phyloP scores from a whole-genome alignment of 2,888 invertebrate species.

The Cinara cedri region DNA sequence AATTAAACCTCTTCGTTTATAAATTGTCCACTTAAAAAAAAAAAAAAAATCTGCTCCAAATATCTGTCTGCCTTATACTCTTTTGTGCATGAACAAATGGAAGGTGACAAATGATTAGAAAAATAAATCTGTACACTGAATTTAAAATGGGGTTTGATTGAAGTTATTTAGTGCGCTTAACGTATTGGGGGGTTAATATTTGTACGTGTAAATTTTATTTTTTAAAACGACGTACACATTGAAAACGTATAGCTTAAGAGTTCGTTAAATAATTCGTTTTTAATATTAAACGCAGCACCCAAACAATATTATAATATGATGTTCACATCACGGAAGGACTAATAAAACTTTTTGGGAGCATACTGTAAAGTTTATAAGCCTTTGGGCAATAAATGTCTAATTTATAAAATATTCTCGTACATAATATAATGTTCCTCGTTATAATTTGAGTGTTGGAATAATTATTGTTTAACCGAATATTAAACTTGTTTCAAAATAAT shows the following conservation, averaged over 20 bases:
- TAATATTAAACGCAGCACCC: not conserved
- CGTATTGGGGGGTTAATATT: no score
- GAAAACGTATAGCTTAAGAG: not conserved
- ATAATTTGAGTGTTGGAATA: not conserved
- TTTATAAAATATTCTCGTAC: not conserved
- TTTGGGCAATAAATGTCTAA: constrained; percentile 5
- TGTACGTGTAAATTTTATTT: not conserved
- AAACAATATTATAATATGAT: not conserved
- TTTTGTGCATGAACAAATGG: no score
- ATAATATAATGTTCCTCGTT: not conserved
- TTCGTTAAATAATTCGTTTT: not conserved
- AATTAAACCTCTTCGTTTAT: no score
- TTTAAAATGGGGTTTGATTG: no score
- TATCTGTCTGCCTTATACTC: no score
- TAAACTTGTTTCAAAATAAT: no score
- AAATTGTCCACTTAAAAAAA: no score
- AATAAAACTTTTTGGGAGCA: constrained; percentile 3
- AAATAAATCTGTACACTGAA: no score
- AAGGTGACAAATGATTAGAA: no score
- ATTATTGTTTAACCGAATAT: no score
- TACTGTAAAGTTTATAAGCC: not conserved
- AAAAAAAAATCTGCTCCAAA: no score
- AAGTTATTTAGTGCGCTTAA: no score
- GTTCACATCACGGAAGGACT: not conserved
- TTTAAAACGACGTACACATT: not conserved